Evolutionary conservation across 2,113 vertebrate species (phyloP), one percentile per base, ranked within the genome.

Genomic region (Microcebus ravelobensis): DNA sequence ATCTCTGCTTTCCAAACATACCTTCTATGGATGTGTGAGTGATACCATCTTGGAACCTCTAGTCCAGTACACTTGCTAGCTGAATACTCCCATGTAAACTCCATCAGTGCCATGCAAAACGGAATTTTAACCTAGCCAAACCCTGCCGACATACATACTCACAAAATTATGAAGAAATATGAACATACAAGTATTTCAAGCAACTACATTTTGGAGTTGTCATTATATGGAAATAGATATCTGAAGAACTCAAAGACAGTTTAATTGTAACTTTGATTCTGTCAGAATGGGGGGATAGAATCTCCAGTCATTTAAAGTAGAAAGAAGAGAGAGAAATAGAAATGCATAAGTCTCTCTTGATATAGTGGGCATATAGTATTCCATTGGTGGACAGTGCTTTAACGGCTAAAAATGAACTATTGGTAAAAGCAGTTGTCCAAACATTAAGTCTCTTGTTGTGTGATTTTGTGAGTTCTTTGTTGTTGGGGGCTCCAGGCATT

Each of bases 261-360:
- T 3, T 42, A 39, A n/a, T 48, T 80, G 17, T 3, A 93, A 39
- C 18, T n/a, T 11, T 92, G 48, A 48, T 52, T 68, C 13, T 23
- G 67, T 29, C 13, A 7, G 31, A 4, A 0, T 27, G 7, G 29
- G 7, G 1, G 4, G n/a, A 23, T 15, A 42, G 20, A 15, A 68
- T 59, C 13, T 52, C 34, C 4, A 15, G 27, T 36, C 8, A 10
- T 14, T n/a, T 70, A 13, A 12, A 12, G 1, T 21, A 23, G 23
- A 50, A 59, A 82, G 10, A 6, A 36, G 31, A 63, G 11, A 34
- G 10, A 8, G 17, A 31, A 70, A 21, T 29, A 50, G 77, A 91
- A 61, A 89, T 50, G 12, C 14, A 13, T 5, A 39, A 17, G 36
- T 87, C 6, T 89, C 27, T 83, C 42, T 39, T 65, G n/a, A 42